These are phyloP conservation scores for Vanacampus margaritifer DNA, from an alignment of 2,113 vertebrate species.

Conservation along the genomic window DNA sequence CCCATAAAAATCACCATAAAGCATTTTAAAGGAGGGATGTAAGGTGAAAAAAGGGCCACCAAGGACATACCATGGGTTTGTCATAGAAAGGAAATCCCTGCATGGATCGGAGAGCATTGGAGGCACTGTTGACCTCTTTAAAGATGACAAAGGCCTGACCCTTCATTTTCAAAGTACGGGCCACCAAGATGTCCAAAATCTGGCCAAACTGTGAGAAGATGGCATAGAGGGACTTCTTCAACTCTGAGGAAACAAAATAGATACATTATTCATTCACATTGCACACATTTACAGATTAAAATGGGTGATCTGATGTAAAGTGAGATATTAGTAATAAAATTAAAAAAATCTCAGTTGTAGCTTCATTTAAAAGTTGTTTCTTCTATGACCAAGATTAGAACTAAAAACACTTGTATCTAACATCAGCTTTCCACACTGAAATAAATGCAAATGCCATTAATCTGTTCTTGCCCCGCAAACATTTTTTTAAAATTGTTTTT, in stretches of 20 bases:
- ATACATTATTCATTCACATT: not conserved
- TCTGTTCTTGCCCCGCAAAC: no score
- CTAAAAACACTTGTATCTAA: no score
- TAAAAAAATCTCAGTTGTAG: no score
- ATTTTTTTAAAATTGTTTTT: no score
- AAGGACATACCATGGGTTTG: conserved; percentile 84
- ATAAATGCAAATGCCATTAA: no score
- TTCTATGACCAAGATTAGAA: no score
- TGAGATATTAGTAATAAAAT: no score
- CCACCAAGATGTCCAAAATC: conserved; percentile 88
- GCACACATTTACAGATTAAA: not conserved
- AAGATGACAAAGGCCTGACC: conserved; percentile 94
- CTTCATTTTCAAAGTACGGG: conserved; percentile 83
- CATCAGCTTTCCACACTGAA: no score
- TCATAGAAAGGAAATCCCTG: conserved; percentile 94
- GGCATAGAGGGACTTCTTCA: conserved; percentile 91
- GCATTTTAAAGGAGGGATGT: not conserved
- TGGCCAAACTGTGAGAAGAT: conserved; percentile 95
- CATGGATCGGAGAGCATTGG: conserved; percentile 89
- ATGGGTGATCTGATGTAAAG: no score
- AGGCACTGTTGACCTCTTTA: conserved; percentile 90
- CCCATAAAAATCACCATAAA: not conserved
- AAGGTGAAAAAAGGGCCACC: no score
- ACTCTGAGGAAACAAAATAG: conserved; percentile 63
- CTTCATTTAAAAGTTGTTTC: no score